Conservation (phyloP, 2,888 invertebrate genomes). For the Mallateleia sp. region DNA sequence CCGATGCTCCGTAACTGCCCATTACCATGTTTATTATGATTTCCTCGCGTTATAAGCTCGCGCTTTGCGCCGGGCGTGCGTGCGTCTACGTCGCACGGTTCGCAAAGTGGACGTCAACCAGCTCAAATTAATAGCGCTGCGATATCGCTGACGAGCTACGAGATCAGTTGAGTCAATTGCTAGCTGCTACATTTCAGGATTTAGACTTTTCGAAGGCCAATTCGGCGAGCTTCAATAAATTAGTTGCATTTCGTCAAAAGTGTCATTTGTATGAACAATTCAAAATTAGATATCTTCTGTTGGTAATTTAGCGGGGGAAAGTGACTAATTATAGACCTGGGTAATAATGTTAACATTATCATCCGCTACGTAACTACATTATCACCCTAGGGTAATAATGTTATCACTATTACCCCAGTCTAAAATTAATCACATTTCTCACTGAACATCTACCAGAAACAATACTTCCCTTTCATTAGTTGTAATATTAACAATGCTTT, state of each 20-base stretch:
- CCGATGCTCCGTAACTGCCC: constrained; percentile 81
- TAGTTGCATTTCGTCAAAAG: constrained; percentile 6
- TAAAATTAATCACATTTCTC: too few species aligned
- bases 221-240: constrained; percentile 19
- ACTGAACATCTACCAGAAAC: too few species aligned
- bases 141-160: constrained; percentile 68
- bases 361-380: too few species aligned
- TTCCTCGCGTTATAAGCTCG: constrained; percentile 79
- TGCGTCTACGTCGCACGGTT: constrained; percentile 50
- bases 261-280: too few species aligned
- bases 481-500: too few species aligned
- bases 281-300: too few species aligned
- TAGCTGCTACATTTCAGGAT: constrained; percentile 39
- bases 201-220: constrained; percentile 4
- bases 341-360: too few species aligned
- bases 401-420: too few species aligned
- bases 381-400: too few species aligned
- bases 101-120: constrained; percentile 72
- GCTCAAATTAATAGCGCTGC: constrained; percentile 75
- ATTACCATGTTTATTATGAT: constrained; percentile 85
- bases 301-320: too few species aligned
- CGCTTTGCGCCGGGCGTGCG: constrained; percentile 56
- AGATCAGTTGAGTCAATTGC: constrained; percentile 64
- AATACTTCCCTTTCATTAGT: too few species aligned
- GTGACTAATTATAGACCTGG: too few species aligned